A percentile compares a stretch with the other conserved stretches of the same genome.
phyloP scores from a whole-genome alignment of 2,888 invertebrate genomes.

The Eupithecia exiguata region DNA sequence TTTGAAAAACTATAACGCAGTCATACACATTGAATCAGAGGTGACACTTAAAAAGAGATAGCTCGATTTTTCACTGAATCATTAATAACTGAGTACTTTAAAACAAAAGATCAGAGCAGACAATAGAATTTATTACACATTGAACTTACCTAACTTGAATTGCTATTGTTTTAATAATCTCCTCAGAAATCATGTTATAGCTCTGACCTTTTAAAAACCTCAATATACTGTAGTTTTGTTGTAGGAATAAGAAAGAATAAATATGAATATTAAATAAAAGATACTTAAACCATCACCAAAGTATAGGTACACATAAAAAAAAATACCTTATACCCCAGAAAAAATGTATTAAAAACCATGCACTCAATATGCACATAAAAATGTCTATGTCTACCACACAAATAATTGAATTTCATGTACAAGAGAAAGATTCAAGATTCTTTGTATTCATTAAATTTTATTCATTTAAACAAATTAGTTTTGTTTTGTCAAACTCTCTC shows the following conservation, averaged over 20 bases:
- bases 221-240: not conserved
- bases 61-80: constrained; percentile 3
- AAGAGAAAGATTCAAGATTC: not conserved
- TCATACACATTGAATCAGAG: not conserved
- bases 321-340: not conserved
- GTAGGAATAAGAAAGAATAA: not conserved
- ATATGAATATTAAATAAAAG: not conserved
- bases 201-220: constrained; percentile 1
- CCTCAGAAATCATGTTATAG: not conserved
- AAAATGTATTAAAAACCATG: not conserved
- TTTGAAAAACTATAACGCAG: not conserved
- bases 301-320: not conserved
- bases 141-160: not conserved
- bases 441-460: not conserved
- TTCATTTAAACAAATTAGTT: not conserved
- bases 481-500: not conserved
- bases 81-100: not conserved
- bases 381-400: not conserved
- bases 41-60: not conserved
- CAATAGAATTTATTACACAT: constrained; percentile 7
- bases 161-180: not conserved
- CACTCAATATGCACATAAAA: not conserved
- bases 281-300: not conserved
- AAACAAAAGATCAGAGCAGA: constrained; percentile 7
- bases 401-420: constrained; percentile 28